A percentile compares a stretch with the other conserved stretches of the same genome.
These are phyloP conservation scores for Oenanthe melanoleuca DNA, from an alignment of 2,113 vertebrate species.

Conservation along the genomic window DNA sequence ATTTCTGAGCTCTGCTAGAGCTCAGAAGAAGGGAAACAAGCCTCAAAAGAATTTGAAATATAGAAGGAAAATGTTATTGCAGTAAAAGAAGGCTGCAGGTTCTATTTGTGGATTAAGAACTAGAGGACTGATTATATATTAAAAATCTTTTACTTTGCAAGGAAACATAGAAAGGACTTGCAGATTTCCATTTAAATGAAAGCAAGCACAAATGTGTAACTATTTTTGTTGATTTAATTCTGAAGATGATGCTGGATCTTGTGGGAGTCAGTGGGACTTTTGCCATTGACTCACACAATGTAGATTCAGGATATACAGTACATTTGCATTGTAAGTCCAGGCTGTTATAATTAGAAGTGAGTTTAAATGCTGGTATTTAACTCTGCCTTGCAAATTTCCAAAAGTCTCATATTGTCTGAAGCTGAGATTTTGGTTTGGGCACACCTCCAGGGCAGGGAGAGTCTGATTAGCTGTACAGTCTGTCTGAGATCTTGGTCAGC, in stretches of 20 bases:
- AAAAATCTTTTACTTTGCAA: neutral
- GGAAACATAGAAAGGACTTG: neutral
- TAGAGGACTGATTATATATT: neutral
- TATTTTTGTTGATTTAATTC: neutral
- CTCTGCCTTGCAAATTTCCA: neutral
- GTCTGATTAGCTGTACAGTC: slow-evolving; percentile 32
- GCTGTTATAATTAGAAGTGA: slow-evolving; percentile 7
- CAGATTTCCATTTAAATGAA: neutral
- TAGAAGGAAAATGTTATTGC: neutral
- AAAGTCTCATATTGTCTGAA: slow-evolving; percentile 15
- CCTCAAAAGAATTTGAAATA: neutral
- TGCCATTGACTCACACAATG: neutral
- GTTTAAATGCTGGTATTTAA: neutral
- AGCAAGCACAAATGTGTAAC: neutral
- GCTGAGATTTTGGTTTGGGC: slow-evolving; percentile 55
- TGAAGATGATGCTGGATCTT: neutral
- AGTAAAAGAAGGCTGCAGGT: neutral
- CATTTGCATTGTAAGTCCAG: neutral
- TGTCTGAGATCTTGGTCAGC: slow-evolving; percentile 11
- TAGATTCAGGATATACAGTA: neutral
- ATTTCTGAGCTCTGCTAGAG: neutral
- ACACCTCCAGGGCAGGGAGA: slow-evolving; percentile 25
- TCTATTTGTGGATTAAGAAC: neutral
- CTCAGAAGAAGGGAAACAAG: neutral
- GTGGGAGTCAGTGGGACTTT: neutral